These are phyloP conservation scores for Emydoidea blandingii DNA, from an alignment of 2,797 vertebrate species.

Conservation along the genomic window DNA sequence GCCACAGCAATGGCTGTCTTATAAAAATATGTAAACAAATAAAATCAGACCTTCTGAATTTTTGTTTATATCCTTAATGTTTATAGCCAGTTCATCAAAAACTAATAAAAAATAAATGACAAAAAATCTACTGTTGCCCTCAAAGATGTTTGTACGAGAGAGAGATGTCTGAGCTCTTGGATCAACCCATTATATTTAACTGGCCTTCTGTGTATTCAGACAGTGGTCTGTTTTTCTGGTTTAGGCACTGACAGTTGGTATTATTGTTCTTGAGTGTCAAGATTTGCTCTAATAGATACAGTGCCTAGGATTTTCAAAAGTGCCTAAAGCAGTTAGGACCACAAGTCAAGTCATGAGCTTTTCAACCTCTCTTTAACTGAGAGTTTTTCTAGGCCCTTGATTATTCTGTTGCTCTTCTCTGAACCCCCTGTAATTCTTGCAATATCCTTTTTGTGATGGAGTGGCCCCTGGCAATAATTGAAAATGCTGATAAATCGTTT, in stretches of 20 bases:
- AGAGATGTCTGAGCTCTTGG: neutral
- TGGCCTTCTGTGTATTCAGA: neutral
- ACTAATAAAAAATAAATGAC: neutral
- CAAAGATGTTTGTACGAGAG: too few relatives aligned
- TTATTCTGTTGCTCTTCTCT: neutral
- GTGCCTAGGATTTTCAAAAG: neutral
- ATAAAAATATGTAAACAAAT: neutral
- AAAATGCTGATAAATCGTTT: neutral
- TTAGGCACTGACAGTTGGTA: neutral
- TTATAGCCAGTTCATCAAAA: neutral
- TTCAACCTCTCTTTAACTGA: neutral
- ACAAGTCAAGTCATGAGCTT: neutral
- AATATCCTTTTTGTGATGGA: neutral
- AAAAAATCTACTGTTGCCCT: neutral
- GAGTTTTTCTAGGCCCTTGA: neutral
- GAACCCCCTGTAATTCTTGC: neutral
- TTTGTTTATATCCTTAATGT: neutral
- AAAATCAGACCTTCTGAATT: neutral
- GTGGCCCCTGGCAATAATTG: neutral
- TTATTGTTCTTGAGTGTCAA: neutral
- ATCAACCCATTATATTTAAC: neutral
- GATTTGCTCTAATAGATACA: neutral
- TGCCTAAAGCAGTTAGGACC: neutral
- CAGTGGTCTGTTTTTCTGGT: neutral
- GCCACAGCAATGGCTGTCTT: neutral